These are phyloP conservation scores for Phocoena sinus DNA, from an alignment of 2,113 vertebrate species.

Conservation along the genomic window DNA sequence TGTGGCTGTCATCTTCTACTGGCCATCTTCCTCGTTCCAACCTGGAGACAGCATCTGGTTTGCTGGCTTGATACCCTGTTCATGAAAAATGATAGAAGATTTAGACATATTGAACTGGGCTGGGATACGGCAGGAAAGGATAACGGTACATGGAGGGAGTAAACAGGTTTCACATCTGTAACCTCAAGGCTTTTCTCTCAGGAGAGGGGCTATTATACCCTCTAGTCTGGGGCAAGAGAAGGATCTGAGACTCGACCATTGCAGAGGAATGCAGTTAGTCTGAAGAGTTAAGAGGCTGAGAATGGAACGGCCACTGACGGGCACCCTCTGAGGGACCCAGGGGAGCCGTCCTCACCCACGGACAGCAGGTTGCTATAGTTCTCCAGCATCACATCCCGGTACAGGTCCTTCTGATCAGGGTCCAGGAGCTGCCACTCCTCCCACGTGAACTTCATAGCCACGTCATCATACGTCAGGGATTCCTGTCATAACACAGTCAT, in stretches of 20 bases:
- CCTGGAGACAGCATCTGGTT: background rate
- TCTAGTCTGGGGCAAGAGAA: background rate
- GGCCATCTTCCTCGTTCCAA: background rate
- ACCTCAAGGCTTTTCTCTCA: background rate
- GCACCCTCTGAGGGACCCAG: no score
- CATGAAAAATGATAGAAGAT: background rate
- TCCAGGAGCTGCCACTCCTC: constrained; percentile 14
- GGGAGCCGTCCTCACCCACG: no score
- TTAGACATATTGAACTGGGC: background rate
- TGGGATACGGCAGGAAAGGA: background rate
- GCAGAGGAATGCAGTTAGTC: background rate
- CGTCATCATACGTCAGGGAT: background rate
- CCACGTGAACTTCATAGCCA: background rate
- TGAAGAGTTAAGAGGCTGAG: background rate
- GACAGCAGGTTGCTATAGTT: no score
- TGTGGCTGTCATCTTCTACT: background rate
- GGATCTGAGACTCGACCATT: no score
- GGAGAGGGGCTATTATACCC: background rate
- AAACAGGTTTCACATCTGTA: background rate
- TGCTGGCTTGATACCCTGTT: background rate
- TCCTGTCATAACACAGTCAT: background rate
- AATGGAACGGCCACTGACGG: background rate
- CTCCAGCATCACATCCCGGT: no score
- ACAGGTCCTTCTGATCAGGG: background rate
- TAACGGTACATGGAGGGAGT: background rate